Evolutionary conservation across 2,797 vertebrate species (phyloP).

Genomic region (Sebastiscus tertius): DNA sequence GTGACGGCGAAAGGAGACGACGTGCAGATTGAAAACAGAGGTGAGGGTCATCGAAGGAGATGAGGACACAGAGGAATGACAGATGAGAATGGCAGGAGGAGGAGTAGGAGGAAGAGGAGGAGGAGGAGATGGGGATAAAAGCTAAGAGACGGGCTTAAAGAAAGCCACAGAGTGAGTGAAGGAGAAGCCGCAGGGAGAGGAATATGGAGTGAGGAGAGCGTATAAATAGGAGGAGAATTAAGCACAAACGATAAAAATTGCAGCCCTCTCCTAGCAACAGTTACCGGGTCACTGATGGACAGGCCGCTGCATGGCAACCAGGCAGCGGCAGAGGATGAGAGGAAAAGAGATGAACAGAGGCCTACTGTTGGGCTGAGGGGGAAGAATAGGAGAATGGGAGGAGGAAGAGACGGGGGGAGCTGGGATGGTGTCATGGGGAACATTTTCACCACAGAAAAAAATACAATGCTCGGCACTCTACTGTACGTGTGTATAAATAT

Average conservation of each 20-base stretch:
- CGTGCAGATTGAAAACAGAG: constrained; percentile 21
- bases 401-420: neutral
- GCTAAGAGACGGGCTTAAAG: constrained; percentile 13
- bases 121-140: constrained; percentile 24
- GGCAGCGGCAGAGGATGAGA: constrained; percentile 41
- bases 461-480: neutral
- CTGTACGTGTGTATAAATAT: neutral
- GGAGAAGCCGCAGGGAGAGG: constrained; percentile 2
- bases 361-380: constrained; percentile 23
- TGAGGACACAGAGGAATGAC: constrained; percentile 25
- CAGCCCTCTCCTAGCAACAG: constrained; percentile 67
- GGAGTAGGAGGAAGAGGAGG: constrained; percentile 7
- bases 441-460: neutral
- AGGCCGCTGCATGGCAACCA: constrained; percentile 65
- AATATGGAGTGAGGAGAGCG: constrained; percentile 4
- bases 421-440: neutral
- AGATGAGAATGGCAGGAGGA: constrained; percentile 22
- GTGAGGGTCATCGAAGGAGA: constrained; percentile 48
- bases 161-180: neutral
- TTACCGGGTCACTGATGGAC: constrained; percentile 67
- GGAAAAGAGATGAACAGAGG: constrained; percentile 38
- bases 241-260: constrained; percentile 49
- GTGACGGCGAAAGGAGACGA: constrained; percentile 38
- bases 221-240: constrained; percentile 44
- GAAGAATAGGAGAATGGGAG: neutral